phyloP scores from a whole-genome alignment of 2,888 invertebrate species.

The Cephus nigrinus region DNA sequence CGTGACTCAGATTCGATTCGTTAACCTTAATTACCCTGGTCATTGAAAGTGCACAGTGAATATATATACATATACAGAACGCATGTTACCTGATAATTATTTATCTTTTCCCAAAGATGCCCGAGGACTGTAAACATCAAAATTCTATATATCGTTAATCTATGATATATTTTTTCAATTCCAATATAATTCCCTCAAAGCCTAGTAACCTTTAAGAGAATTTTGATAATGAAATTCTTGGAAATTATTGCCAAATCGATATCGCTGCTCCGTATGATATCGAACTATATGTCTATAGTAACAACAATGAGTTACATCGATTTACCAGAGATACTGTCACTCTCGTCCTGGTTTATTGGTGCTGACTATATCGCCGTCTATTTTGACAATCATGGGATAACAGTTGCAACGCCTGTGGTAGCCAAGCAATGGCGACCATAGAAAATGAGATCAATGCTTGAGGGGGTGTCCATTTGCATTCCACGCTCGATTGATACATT shows the following conservation, averaged over 20 bases:
- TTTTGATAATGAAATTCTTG: conserved; percentile 3
- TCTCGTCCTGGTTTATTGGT: conserved; percentile 2
- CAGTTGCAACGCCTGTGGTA: not conserved
- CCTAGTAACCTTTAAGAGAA: not conserved
- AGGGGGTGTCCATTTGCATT: conserved; percentile 6
- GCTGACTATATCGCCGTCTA: conserved; percentile 6
- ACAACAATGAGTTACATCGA: conserved; percentile 4
- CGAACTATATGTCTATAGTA: not conserved
- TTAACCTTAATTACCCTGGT: not conserved
- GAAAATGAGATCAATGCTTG: not conserved
- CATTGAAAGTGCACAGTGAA: not conserved
- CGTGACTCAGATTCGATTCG: not conserved
- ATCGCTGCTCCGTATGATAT: not conserved
- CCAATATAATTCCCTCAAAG: not conserved
- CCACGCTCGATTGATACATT: conserved; percentile 2
- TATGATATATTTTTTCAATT: not conserved
- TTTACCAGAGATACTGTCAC: not conserved
- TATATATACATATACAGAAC: not conserved
- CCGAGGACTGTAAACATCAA: not conserved
- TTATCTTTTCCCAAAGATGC: not conserved
- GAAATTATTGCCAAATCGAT: conserved; percentile 1
- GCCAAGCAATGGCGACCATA: not conserved
- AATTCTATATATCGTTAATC: not conserved
- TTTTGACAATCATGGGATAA: conserved; percentile 4
- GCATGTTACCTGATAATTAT: not conserved